Base-by-base conservation (phyloP, 1,140 invertebrate species). In the Gonatopus flavifemur region DNA sequence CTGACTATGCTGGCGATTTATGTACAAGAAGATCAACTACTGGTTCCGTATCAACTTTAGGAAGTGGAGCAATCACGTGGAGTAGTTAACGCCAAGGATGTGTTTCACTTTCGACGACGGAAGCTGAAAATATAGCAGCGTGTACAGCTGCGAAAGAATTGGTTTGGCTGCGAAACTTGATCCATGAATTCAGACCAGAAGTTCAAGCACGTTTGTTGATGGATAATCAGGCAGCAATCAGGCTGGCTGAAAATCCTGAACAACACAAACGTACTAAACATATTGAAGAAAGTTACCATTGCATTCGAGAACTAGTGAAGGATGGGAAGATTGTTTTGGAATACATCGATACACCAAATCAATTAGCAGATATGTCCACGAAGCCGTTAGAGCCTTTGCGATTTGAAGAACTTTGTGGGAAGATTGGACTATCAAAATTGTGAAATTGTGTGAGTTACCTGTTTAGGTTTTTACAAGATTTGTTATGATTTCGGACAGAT, bases 61-160 rank as follows among this genome's bases (percentile, higher is more conserved):
- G 55, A 44, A 56, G 51, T 20, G 56, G 53, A 35, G 55, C 55
- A 12, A 42, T 70, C 6, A 32, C 33, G 3, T 72, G 68, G 67
- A 28, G 19, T 22, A 45, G 44, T 3, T 58, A 52, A 15, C 71
- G 66, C 49, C 73, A 76, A 55, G 16, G 30, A 6, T 55, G 48
- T 8, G 61, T 74, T 31, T 59, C 71, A 3, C 45, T 72, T 13
- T 72, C 69, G 10, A 60, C 64, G 7, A 69, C 66, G 19, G 71
- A 76, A 52, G 63, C 70, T 15, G 70, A 76, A 50, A 75, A 70
- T 44, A 43, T 69, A 15, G 55, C 69, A 8, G 37, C 65, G 13
- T 37, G 51, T 19, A 13, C 40, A 18, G 54, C 42, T 18, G 32
- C 48, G 16, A 59, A 47, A n/a, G 60, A 59, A 36, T 42, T 38